These are phyloP conservation scores for Sisyra terminalis DNA, from an alignment of 2,888 invertebrate genomes.

Conservation along the genomic window DNA sequence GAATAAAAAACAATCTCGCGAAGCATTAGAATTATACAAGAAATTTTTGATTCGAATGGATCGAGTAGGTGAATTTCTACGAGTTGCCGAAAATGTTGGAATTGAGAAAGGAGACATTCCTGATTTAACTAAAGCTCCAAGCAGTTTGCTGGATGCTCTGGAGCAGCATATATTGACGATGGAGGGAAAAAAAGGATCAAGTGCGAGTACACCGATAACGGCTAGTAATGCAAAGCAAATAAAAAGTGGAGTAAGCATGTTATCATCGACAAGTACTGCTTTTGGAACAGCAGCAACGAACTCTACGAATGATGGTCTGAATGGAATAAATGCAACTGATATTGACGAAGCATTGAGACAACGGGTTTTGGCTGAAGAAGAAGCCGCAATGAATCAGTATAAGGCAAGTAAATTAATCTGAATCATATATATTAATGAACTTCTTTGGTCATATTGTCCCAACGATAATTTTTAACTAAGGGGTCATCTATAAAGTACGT, in stretches of 20 bases:
- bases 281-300: slow-evolving; percentile 72
- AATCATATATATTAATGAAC: too few relatives aligned
- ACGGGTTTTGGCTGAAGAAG: slow-evolving; percentile 88
- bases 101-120: slow-evolving; percentile 98
- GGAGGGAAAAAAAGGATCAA: slow-evolving; percentile 65
- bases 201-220: neutral
- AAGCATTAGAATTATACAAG: slow-evolving; percentile 96
- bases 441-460: too few relatives aligned
- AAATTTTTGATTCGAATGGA: slow-evolving; percentile 98
- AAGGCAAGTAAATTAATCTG: too few relatives aligned
- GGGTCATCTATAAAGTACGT: too few relatives aligned
- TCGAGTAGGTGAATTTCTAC: slow-evolving; percentile 92
- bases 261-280: slow-evolving; percentile 75
- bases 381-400: slow-evolving; percentile 88
- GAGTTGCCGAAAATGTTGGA: slow-evolving; percentile 81
- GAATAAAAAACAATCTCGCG: slow-evolving; percentile 98
- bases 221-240: slow-evolving; percentile 72
- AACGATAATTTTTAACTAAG: too few relatives aligned
- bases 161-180: slow-evolving; percentile 88
- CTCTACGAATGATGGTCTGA: slow-evolving; percentile 41
- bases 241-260: slow-evolving; percentile 73
- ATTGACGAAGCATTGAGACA: slow-evolving; percentile 75
- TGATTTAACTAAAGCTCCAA: slow-evolving; percentile 94
- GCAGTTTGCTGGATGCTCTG: slow-evolving; percentile 88
- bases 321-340: slow-evolving; percentile 34